A percentile compares a stretch with the other conserved stretches of the same genome.
phyloP scores from a whole-genome alignment of 2,888 invertebrate species.

The Ichneumoninae sp. region DNA sequence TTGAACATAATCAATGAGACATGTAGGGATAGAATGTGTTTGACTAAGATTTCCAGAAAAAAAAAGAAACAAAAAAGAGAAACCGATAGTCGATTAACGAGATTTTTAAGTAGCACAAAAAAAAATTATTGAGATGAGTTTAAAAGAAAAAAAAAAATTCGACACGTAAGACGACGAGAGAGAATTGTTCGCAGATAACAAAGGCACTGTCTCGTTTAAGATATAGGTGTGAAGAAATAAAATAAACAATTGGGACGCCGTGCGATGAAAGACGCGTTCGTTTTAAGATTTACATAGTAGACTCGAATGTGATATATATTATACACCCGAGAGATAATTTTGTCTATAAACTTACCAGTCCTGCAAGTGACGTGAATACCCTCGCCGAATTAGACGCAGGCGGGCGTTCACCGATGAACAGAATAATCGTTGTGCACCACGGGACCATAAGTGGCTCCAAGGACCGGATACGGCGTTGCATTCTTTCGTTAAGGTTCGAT shows the following conservation, averaged over 20 bases:
- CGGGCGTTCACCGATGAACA: conserved; percentile 6
- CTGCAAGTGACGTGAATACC: conserved; percentile 27
- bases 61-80: neutral
- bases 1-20: conserved; percentile 32
- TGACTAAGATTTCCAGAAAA: neutral
- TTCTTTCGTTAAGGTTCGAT: conserved; percentile 29
- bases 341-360: conserved; percentile 36
- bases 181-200: conserved; percentile 14
- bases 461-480: conserved; percentile 39
- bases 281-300: conserved; percentile 30
- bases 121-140: neutral
- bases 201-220: neutral
- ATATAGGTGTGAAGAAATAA: neutral
- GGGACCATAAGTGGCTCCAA: conserved; percentile 62
- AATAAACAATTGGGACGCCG: neutral
- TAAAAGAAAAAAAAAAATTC: neutral
- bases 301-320: conserved; percentile 56
- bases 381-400: conserved; percentile 7
- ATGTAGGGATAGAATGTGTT: conserved; percentile 14
- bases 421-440: conserved; percentile 28
- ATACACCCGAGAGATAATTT: conserved; percentile 53
- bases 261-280: neutral
- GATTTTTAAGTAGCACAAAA: conserved; percentile 37
- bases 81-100: neutral
- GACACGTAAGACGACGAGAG: conserved; percentile 3